Percentiles rank a stretch among this genome's conserved stretches.
Conservation (phyloP, 2,888 invertebrate genomes). For the Melangyna quadrimaculata region DNA sequence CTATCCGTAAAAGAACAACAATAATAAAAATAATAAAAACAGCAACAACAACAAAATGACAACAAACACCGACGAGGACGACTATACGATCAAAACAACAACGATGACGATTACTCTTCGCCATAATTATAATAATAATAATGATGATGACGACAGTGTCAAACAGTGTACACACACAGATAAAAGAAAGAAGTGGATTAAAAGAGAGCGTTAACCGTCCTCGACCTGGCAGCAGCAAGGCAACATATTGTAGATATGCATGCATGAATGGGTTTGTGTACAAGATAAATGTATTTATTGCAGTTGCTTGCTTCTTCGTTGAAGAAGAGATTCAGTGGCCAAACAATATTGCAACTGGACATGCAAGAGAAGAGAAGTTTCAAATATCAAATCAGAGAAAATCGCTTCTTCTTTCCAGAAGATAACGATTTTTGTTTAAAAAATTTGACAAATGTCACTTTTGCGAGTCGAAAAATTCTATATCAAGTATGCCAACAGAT, state of each 20-base stretch:
- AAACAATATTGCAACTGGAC: background rate
- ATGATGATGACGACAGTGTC: constrained; percentile 19
- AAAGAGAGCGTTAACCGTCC: constrained; percentile 67
- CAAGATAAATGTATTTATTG: background rate
- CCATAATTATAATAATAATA: constrained; percentile 17
- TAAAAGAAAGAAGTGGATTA: constrained; percentile 3
- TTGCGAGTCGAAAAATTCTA: no score
- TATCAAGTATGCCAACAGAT: no score
- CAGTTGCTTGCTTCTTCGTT: background rate
- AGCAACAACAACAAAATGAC: constrained; percentile 64
- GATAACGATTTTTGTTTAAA: no score
- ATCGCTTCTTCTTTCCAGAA: no score
- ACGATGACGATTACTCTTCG: constrained; percentile 13
- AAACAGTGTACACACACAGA: constrained; percentile 17
- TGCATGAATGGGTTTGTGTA: constrained; percentile 4
- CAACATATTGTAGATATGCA: constrained; percentile 1
- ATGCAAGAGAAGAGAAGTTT: background rate
- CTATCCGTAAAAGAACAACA: constrained; percentile 17
- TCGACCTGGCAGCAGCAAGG: constrained; percentile 46
- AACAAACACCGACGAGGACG: constrained; percentile 61
- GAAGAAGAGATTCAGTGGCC: background rate
- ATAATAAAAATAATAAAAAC: constrained; percentile 48
- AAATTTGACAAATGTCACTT: no score
- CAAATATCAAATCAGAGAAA: background rate
- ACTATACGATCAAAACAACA: constrained; percentile 14